Percentiles rank a stretch among this genome's conserved stretches.
These are phyloP conservation scores for Cheirogaleus major DNA, from an alignment of 2,797 vertebrate species.

Conservation along the genomic window DNA sequence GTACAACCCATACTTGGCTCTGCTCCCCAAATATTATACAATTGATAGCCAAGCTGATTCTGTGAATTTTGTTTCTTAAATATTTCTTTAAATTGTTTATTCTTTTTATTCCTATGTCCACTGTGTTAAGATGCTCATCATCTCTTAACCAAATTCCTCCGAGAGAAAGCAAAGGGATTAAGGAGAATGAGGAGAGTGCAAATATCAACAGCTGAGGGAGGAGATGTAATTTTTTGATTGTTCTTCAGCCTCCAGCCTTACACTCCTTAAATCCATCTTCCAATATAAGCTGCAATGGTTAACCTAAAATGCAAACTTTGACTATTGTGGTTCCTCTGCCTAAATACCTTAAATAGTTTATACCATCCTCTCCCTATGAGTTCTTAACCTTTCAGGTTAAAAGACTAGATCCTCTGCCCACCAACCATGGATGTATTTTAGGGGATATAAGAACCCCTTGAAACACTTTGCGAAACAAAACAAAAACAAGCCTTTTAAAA, in stretches of 20 bases:
- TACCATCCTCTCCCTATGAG: neutral
- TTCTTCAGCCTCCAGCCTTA: neutral
- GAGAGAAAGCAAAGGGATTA: neutral
- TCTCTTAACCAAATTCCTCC: slow-evolving; percentile 12
- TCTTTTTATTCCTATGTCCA: neutral
- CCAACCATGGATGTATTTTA: neutral
- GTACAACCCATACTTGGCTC: neutral
- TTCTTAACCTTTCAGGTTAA: neutral
- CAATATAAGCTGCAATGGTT: neutral
- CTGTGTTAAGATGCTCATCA: neutral
- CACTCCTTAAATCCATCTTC: neutral
- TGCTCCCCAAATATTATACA: neutral
- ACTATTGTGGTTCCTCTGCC: neutral
- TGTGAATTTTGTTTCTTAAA: neutral
- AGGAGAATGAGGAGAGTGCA: neutral
- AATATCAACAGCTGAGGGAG: neutral
- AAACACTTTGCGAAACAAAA: neutral
- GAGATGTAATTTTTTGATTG: neutral
- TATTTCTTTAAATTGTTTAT: neutral
- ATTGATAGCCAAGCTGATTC: neutral
- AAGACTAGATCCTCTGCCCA: neutral
- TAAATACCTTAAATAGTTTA: neutral
- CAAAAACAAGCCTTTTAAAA: neutral
- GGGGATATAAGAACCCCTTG: neutral
- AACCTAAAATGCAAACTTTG: neutral